Evolutionary conservation across 2,113 vertebrate species (phyloP), one percentile per base, ranked within the genome.

Genomic region (Silurus meridionalis): DNA sequence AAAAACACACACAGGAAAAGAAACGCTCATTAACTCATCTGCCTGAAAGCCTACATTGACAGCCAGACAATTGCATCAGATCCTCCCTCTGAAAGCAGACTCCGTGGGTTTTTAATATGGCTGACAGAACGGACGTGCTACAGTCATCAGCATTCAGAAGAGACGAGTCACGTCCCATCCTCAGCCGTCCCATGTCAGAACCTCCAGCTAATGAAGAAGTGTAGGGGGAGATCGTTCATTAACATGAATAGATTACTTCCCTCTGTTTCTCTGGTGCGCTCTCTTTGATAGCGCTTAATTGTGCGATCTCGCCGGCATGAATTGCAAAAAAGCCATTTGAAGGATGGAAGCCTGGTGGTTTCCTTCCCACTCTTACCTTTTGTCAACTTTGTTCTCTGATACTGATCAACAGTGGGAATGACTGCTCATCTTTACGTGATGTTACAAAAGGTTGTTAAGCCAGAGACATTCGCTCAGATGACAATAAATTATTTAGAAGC

Each of bases 141-240:
- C 67, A 77, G 69, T 57, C 85, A 77, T 74, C 71, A 63, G 80
- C 67, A 52, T 81, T 64, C 63, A 15, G 37, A 53, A 66, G 10
- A 80, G 89, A 91, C 88, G 91, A 93, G 88, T 93, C 92, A 89
- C 80, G 88, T 88, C 86, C 87, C 90, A 87, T 93, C 88, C 89
- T 83, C 87, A 71, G 72, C 83, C 86, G 83, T 89, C 91, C 87
- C 85, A 83, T 80, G 64, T 91, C 85, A 90, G 88, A 69, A 89
- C 83, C 74, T 57, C 83, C 89, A 90, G 89, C 89, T 86, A 90
- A 90, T 83, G 75, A 86, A 91, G 85, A 89, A 90, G 90, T 88
- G 85, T 83, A 48, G 85, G 90, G 87, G 90, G 88, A 90, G 87
- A 89, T 89, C 77, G 28, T 89, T 89, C 89, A 89, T 92, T 91